phyloP scores from a whole-genome alignment of 1,140 invertebrate species.

The Drosophila lacteicornis region DNA sequence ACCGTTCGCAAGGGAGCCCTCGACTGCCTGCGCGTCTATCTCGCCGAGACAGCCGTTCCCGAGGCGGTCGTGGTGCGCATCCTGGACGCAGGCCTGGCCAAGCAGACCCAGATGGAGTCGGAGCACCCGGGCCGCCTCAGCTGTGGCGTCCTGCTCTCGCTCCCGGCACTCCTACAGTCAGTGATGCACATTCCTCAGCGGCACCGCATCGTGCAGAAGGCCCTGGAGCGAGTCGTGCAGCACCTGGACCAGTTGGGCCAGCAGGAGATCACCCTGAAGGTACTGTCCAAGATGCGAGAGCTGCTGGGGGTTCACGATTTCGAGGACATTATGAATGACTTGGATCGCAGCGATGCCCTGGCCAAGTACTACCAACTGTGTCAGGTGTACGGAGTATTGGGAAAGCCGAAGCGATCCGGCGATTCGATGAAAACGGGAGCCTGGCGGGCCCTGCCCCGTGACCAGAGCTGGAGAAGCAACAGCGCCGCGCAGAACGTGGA shows the following conservation, averaged over 20 bases:
- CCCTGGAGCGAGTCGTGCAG: conserved; percentile 87
- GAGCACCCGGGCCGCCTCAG: conserved; percentile 87
- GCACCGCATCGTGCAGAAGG: conserved; percentile 83
- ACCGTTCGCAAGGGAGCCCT: conserved; percentile 91
- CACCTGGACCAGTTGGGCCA: conserved; percentile 88
- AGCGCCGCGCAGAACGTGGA: neutral
- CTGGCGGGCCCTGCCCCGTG: conserved; percentile 65
- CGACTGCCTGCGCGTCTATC: conserved; percentile 89
- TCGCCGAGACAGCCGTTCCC: conserved; percentile 87
- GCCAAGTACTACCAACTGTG: conserved; percentile 89
- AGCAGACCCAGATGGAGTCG: conserved; percentile 84
- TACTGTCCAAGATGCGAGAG: conserved; percentile 88
- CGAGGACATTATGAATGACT: conserved; percentile 85
- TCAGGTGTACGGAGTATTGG: conserved; percentile 87
- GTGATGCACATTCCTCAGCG: conserved; percentile 84
- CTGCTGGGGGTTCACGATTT: conserved; percentile 88
- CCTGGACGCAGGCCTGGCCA: conserved; percentile 88
- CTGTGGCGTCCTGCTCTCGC: conserved; percentile 88
- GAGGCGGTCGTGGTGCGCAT: conserved; percentile 87
- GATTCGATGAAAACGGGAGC: conserved; percentile 43
- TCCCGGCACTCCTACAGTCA: conserved; percentile 88
- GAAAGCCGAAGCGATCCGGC: conserved; percentile 39
- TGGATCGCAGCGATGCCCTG: conserved; percentile 85
- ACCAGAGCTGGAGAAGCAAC: conserved; percentile 59
- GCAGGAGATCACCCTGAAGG: conserved; percentile 89